phyloP scores from a whole-genome alignment of 2,888 invertebrate genomes.

The Sialis lutaria region DNA sequence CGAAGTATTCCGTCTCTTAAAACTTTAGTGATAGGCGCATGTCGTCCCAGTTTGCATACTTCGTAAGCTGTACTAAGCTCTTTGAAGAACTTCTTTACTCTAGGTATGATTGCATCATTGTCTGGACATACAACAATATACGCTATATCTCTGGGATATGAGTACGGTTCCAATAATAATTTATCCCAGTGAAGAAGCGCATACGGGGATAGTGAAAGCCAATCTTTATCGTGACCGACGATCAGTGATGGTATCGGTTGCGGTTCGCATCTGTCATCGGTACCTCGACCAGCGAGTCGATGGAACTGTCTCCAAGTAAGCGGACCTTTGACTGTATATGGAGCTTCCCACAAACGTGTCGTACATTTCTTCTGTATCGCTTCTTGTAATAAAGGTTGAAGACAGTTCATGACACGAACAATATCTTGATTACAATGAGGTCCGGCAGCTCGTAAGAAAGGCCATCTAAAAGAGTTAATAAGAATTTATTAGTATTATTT shows the following conservation, averaged over 20 bases:
- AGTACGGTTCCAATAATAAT: conserved; percentile 89
- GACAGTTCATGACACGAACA: conserved; percentile 72
- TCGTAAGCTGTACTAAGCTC: conserved; percentile 90
- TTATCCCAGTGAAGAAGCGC: conserved; percentile 93
- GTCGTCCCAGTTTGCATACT: conserved; percentile 82
- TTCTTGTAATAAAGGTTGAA: conserved; percentile 86
- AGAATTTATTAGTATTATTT: too few species aligned
- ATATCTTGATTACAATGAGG: conserved; percentile 83
- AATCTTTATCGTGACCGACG: conserved; percentile 89
- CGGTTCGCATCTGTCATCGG: conserved; percentile 90
- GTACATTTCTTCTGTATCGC: conserved; percentile 89
- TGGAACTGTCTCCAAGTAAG: conserved; percentile 98
- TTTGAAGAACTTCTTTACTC: conserved; percentile 74
- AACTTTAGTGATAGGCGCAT: conserved; percentile 73
- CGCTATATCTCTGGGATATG: conserved; percentile 85
- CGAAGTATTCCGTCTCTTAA: conserved; percentile 76
- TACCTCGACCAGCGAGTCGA: conserved; percentile 81
- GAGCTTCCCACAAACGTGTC: conserved; percentile 78
- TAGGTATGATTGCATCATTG: conserved; percentile 61
- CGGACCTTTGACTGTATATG: conserved; percentile 83
- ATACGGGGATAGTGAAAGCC: conserved; percentile 87
- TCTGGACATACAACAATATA: conserved; percentile 93
- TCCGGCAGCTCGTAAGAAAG: conserved; percentile 65
- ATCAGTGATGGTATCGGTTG: conserved; percentile 91
- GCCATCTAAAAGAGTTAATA: conserved; percentile 44